Base-by-base conservation (phyloP, 53 echinoderm and acorn worm species). In the Echinarachnius parma region DNA sequence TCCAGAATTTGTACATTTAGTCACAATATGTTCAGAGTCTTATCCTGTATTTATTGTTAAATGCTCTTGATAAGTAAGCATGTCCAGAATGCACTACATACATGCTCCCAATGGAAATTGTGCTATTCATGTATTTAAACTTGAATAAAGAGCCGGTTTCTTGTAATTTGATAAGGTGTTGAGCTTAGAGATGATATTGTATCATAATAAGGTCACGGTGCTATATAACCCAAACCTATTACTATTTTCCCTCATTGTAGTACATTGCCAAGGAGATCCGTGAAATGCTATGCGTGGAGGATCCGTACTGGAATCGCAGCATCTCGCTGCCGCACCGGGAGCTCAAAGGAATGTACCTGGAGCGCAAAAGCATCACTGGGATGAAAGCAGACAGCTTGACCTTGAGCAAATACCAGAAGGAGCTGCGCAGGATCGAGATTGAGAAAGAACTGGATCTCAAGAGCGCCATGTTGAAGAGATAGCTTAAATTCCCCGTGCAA, bases 271-370 rank as follows among this genome's bases (percentile, higher is more conserved):
- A 54, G 61, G 86, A 78, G 42, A 87, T 98, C 28, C 76, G 98
- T 21, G 91, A 91, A 9, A 81, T 88, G 21, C 78, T 98, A 1
- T 86, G 53, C 0, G 88, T 98, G 8, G 98, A 98, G 66, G 86
- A 89, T 19, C 98, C 98, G 0, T 79, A 85, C 57, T 98, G 98
- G 98, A 98, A 92, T 36, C 82, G 98, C 0, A 98, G 91, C 47
- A 98, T 98, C 50, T 91, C 98, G 28, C 53, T 98, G 25, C 88
- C 85, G 30, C 98, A 76, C 54, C 68, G 98, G 14, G 91, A 91
- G 62, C 75, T 80, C 0, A 82, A 86, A 79, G 98, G 98, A 19
- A 98, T 98, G 91, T 98, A 81, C 68, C 82, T 98, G 34, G 98
- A 98, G 74, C 67, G 87, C 14, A 98, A 92, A 80, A 92, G 88